Conservation (phyloP, 1,140 invertebrate species). For the Formica exsecta region DNA sequence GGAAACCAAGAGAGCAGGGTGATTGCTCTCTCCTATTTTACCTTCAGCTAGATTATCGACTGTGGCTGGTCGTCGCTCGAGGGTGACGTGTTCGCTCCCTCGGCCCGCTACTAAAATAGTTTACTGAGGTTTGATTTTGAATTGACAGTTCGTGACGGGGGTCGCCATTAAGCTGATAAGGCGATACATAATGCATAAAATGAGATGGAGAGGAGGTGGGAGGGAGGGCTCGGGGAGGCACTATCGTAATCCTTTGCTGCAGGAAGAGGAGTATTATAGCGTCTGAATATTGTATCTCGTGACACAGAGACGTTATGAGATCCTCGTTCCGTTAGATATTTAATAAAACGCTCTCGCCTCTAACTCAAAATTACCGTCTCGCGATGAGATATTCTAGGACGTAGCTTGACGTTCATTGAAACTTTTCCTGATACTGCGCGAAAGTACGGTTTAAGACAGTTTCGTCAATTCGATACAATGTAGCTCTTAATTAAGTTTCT, state of each 20-base stretch:
- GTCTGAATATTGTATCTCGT: neutral
- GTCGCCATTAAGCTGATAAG: neutral
- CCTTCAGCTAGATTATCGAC: conserved; percentile 87
- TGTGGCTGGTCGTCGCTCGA: conserved; percentile 86
- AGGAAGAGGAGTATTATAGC: conserved; percentile 1
- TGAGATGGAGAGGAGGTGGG: neutral
- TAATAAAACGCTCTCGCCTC: neutral
- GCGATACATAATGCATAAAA: conserved; percentile 31
- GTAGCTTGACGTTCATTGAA: neutral
- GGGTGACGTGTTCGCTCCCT: conserved; percentile 85
- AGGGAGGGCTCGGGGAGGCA: neutral
- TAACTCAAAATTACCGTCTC: neutral
- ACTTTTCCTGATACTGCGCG: too few species aligned
- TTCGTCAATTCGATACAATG: neutral
- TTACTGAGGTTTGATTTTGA: conserved; percentile 81
- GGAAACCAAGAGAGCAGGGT: conserved; percentile 68
- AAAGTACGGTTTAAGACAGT: neutral
- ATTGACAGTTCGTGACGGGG: conserved; percentile 52
- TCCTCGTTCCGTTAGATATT: neutral
- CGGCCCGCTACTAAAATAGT: conserved; percentile 86
- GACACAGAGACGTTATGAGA: neutral
- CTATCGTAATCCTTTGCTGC: neutral
- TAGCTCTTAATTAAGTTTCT: neutral
- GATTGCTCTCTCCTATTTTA: conserved; percentile 83
- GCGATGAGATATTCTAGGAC: neutral